These are phyloP conservation scores for Seriola aureovittata DNA, from an alignment of 2,113 vertebrate genomes.

Conservation along the genomic window DNA sequence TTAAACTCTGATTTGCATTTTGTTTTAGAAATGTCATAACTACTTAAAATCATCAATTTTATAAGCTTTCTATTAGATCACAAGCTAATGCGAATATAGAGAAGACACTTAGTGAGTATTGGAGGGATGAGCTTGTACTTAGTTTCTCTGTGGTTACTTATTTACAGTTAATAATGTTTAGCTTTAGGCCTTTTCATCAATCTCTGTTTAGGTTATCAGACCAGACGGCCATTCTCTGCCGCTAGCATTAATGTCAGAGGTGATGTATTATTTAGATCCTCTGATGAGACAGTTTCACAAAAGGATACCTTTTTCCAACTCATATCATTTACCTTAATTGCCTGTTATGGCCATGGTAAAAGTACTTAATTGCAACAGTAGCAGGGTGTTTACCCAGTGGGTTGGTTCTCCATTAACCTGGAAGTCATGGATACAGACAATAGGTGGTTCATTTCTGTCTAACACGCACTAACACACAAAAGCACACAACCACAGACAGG, in stretches of 20 bases:
- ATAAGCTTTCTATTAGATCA: not conserved
- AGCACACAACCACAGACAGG: slow-evolving; percentile 18
- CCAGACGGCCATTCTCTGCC: not conserved
- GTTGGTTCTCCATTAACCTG: slow-evolving; percentile 16
- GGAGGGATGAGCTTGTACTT: not conserved
- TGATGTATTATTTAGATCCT: not conserved
- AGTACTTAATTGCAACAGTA: slow-evolving; percentile 13
- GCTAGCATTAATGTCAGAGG: not conserved
- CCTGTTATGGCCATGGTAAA: slow-evolving; percentile 4
- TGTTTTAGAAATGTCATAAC: not conserved
- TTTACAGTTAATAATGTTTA: not conserved
- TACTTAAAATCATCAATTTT: not conserved
- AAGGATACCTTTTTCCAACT: not conserved
- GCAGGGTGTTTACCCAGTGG: not conserved
- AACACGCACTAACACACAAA: not conserved
- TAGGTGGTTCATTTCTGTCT: not conserved
- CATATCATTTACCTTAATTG: slow-evolving; percentile 16
- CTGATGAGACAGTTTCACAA: slow-evolving; percentile 1
- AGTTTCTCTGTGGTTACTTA: slow-evolving; percentile 7
- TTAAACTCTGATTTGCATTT: not conserved
- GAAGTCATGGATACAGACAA: slow-evolving; percentile 4
- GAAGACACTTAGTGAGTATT: no score
- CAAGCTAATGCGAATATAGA: not conserved
- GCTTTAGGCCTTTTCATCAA: not conserved
- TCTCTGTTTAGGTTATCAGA: not conserved